A percentile compares a stretch with the other conserved stretches of the same genome.
Evolutionary conservation across 2,797 vertebrate genomes (phyloP).

Genomic region (Typhlichthys subterraneus): DNA sequence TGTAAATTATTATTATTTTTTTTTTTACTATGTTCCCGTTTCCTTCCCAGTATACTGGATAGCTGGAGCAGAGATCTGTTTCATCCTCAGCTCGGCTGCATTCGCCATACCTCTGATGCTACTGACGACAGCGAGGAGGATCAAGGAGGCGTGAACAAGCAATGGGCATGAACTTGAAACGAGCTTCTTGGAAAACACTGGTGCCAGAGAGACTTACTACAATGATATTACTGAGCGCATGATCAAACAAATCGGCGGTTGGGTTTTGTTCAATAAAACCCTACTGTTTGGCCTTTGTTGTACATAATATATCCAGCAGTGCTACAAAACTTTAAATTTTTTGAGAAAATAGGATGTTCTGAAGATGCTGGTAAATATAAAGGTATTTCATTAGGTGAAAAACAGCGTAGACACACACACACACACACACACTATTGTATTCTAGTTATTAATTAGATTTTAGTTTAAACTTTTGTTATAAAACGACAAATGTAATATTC

Average conservation of each 20-base stretch:
- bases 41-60: conserved; percentile 85
- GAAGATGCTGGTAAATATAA: neutral
- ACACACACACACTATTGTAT: neutral
- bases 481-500: conserved; percentile 7
- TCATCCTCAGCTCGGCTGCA: conserved; percentile 76
- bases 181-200: neutral
- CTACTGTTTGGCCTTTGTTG: too few species aligned
- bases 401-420: too few species aligned
- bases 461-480: neutral
- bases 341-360: neutral
- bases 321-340: conserved; percentile 20
- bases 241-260: too few species aligned
- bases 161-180: neutral
- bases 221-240: too few species aligned
- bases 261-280: too few species aligned
- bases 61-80: conserved; percentile 86
- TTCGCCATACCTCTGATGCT: conserved; percentile 86
- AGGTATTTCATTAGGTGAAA: neutral
- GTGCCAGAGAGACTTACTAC: neutral
- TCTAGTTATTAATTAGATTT: too few species aligned
- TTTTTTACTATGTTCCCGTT: neutral
- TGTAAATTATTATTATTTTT: too few species aligned
- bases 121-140: conserved; percentile 65
- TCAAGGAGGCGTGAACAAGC: conserved; percentile 68
- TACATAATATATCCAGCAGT: too few species aligned